These are phyloP conservation scores for Sinocyclocheilus maitianheensis DNA, from an alignment of 2,113 vertebrate genomes.

Conservation along the genomic window DNA sequence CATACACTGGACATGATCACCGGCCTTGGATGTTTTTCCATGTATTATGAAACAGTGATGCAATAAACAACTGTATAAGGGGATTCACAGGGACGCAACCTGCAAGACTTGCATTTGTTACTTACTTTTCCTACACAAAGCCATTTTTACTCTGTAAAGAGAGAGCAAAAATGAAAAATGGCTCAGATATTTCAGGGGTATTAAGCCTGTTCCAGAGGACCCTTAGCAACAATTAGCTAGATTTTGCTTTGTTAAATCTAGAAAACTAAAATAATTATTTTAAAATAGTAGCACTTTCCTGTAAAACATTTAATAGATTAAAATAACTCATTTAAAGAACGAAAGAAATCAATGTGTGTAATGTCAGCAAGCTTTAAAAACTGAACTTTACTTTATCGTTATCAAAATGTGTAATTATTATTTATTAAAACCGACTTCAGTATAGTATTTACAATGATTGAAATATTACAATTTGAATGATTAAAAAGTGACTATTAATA, in stretches of 20 bases:
- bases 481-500: too few species aligned
- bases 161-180: slow-evolving; percentile 1
- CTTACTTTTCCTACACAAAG: slow-evolving; percentile 89
- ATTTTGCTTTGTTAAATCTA: background rate
- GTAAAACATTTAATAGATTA: background rate
- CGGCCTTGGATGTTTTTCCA: background rate
- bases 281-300: background rate
- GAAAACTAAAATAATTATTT: background rate
- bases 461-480: too few species aligned
- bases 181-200: background rate
- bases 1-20: background rate
- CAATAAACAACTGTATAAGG: background rate
- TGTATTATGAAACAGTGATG: background rate
- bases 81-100: background rate
- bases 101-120: slow-evolving; percentile 30
- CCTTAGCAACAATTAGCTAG: too few species aligned
- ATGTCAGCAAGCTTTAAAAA: too few species aligned
- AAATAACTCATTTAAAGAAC: too few species aligned
- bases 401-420: too few species aligned
- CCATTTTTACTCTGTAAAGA: slow-evolving; percentile 78
- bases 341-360: too few species aligned
- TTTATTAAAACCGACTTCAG: too few species aligned
- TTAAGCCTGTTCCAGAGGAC: background rate
- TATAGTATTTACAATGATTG: too few species aligned
- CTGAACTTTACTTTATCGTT: too few species aligned